Percentiles rank a stretch among this genome's conserved stretches.
These are phyloP conservation scores for Brotula barbata DNA, from an alignment of 2,797 vertebrate genomes.

Conservation along the genomic window DNA sequence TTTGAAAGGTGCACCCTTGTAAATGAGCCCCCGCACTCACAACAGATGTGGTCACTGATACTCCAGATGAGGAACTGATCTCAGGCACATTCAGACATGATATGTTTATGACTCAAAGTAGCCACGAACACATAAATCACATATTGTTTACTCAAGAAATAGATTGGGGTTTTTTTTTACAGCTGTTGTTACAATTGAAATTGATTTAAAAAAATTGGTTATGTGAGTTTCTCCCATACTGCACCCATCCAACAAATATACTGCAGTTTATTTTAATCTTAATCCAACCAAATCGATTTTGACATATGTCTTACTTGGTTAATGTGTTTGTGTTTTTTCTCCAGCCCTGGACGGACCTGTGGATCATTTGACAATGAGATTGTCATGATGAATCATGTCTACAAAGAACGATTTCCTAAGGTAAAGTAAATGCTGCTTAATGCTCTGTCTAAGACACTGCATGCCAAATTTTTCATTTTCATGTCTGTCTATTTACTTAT, in stretches of 20 bases:
- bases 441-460: not conserved
- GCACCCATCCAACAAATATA: not conserved
- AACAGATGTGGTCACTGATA: constrained; percentile 55
- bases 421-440: constrained; percentile 56
- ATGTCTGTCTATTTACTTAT: no score
- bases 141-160: constrained; percentile 6
- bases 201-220: not conserved
- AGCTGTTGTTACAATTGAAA: not conserved
- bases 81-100: constrained; percentile 1
- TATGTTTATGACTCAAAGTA: constrained; percentile 20
- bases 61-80: constrained; percentile 38
- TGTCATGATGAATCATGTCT: constrained; percentile 97
- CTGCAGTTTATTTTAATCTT: not conserved
- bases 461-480: not conserved
- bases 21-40: constrained; percentile 37
- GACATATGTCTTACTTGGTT: not conserved
- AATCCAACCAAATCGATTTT: not conserved
- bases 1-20: constrained; percentile 28
- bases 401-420: constrained; percentile 95
- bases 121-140: constrained; percentile 23
- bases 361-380: constrained; percentile 91
- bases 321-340: constrained; percentile 29
- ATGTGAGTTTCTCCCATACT: not conserved
- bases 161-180: not conserved
- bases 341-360: constrained; percentile 88